A percentile compares a stretch with the other conserved stretches of the same genome.
phyloP scores from a whole-genome alignment of 2,797 vertebrate species.

The Muscicapa comitata region DNA sequence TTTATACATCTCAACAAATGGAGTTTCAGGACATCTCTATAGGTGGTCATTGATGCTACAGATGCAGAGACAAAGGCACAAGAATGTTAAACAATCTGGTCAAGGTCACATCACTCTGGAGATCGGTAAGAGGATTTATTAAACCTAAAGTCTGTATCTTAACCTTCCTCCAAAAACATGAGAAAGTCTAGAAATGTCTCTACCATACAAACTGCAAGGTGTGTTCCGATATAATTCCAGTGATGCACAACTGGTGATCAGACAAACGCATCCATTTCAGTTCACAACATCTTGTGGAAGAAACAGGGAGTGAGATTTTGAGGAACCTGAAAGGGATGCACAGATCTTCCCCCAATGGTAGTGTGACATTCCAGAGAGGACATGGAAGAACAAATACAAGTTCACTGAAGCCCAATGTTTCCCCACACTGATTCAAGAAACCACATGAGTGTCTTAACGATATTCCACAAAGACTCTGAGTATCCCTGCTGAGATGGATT shows the following conservation, averaged over 20 bases:
- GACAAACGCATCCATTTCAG: neutral
- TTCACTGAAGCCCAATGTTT: neutral
- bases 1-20: conserved; percentile 40
- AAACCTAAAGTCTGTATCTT: neutral
- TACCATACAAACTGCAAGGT: neutral
- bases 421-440: conserved; percentile 28
- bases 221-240: neutral
- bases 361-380: conserved; percentile 10
- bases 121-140: conserved; percentile 39
- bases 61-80: conserved; percentile 64
- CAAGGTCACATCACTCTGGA: conserved; percentile 50
- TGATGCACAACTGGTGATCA: neutral
- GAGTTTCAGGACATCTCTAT: conserved; percentile 23
- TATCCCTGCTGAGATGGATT: neutral
- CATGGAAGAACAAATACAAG: neutral
- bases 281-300: neutral
- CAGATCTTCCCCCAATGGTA: neutral
- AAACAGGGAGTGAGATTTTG: conserved; percentile 4
- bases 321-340: conserved; percentile 38
- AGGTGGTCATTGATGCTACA: conserved; percentile 34
- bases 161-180: neutral
- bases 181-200: neutral
- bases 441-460: neutral
- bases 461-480: neutral
- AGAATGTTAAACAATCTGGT: conserved; percentile 52